Percentiles rank a stretch among this genome's conserved stretches.
Conservation (phyloP, 1,140 invertebrate genomes). For the Sipha flava region DNA sequence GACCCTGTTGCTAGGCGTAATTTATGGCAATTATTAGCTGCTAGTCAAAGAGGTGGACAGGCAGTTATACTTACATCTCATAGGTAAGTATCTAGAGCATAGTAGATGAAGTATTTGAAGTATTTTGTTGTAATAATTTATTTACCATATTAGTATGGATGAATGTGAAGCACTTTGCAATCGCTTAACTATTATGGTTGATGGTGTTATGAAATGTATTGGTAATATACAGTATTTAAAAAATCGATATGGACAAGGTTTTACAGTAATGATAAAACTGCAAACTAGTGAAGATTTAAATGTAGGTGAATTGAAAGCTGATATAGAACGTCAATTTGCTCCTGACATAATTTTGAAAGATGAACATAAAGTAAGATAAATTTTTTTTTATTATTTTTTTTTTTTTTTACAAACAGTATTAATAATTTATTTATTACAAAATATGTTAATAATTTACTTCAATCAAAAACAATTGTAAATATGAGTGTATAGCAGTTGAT, state of each 20-base stretch:
- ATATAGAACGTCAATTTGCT: conserved; percentile 17
- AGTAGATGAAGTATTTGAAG: not conserved
- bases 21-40: conserved; percentile 65
- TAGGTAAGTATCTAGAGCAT: conserved; percentile 42
- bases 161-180: conserved; percentile 76
- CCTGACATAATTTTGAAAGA: conserved; percentile 35
- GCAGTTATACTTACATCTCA: conserved; percentile 43
- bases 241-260: conserved; percentile 45
- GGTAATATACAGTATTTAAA: conserved; percentile 48
- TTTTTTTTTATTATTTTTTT: no score
- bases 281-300: not conserved
- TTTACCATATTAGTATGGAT: conserved; percentile 35
- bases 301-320: conserved; percentile 26
- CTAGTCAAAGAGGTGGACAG: conserved; percentile 46
- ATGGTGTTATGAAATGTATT: conserved; percentile 54
- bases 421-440: no score
- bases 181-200: conserved; percentile 78
- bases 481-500: no score
- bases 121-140: not conserved
- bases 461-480: no score
- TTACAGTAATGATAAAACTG: conserved; percentile 45
- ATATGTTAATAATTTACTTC: no score
- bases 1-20: conserved; percentile 66
- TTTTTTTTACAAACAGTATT: no score
- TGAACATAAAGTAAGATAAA: conserved; percentile 36